phyloP scores from a whole-genome alignment of 1,140 invertebrate species.

The Zaprionus capensis region DNA sequence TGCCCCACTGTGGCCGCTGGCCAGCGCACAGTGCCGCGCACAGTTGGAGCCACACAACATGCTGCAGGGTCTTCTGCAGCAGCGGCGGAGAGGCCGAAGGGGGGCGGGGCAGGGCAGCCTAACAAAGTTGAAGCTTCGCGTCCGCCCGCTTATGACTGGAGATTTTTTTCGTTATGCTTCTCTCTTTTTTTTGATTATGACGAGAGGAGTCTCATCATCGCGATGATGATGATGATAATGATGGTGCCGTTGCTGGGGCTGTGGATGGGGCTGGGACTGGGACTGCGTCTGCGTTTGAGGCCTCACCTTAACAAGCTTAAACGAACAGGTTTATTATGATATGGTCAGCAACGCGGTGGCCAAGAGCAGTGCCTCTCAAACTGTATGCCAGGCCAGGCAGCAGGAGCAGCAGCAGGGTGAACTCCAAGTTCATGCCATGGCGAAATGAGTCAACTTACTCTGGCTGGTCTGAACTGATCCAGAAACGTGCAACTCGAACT shows the following conservation, averaged over 20 bases:
- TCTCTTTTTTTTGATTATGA: slow-evolving; percentile 54
- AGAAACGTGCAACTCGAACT: slow-evolving; percentile 27
- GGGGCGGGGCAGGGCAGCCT: background rate
- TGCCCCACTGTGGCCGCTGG: slow-evolving; percentile 3
- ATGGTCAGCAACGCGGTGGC: slow-evolving; percentile 29
- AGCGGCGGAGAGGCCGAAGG: background rate
- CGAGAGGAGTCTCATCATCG: slow-evolving; percentile 35
- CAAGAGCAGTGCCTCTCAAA: slow-evolving; percentile 31
- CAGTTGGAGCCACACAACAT: slow-evolving; percentile 45
- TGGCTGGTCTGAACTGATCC: background rate
- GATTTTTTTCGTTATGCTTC: slow-evolving; percentile 9
- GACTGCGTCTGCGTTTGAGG: slow-evolving; percentile 40
- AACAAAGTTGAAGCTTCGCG: slow-evolving; percentile 69
- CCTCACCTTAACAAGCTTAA: slow-evolving; percentile 73
- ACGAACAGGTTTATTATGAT: slow-evolving; percentile 81
- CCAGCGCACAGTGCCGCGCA: slow-evolving; percentile 14
- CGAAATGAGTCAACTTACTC: slow-evolving; percentile 12
- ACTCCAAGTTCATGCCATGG: background rate
- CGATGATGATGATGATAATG: slow-evolving; percentile 17
- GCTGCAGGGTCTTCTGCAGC: slow-evolving; percentile 33
- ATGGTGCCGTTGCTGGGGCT: slow-evolving; percentile 15
- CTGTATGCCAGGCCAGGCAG: slow-evolving; percentile 24
- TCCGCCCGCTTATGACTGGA: slow-evolving; percentile 72
- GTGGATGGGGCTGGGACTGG: slow-evolving; percentile 12
- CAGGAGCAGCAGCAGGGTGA: background rate